Percentiles rank a stretch among this genome's conserved stretches.
Evolutionary conservation across 2,113 vertebrate species (phyloP).

Genomic region (Strix uralensis): DNA sequence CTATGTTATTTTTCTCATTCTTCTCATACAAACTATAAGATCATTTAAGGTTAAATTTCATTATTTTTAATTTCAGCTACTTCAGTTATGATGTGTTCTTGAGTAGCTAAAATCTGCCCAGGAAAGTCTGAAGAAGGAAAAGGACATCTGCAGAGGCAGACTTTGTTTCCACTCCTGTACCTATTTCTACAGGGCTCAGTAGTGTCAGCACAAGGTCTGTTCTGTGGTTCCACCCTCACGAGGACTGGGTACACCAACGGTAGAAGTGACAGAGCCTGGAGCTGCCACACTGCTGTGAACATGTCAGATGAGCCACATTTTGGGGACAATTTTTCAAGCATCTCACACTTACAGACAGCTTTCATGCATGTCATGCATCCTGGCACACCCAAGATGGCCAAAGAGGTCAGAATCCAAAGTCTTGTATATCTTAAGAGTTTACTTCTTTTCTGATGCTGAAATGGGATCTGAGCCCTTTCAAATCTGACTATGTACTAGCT

Average conservation of each 20-base stretch:
- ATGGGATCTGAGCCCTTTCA: neutral
- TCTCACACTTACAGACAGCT: neutral
- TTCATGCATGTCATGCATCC: neutral
- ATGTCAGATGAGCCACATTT: fast-evolving
- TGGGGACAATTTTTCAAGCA: neutral
- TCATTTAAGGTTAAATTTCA: neutral
- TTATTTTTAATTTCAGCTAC: neutral
- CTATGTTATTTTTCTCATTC: neutral
- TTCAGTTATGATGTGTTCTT: neutral
- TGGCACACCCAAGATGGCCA: neutral
- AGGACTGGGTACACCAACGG: fast-evolving
- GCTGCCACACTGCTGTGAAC: neutral
- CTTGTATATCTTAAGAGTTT: neutral
- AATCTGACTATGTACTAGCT: neutral
- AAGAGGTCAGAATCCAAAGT: neutral
- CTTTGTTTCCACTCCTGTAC: neutral
- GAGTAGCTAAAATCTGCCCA: neutral
- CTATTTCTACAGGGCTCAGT: neutral
- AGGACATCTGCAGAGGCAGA: neutral
- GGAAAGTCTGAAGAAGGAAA: neutral
- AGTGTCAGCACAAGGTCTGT: neutral
- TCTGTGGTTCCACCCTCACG: neutral
- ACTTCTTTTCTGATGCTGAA: neutral
- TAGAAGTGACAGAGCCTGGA: neutral
- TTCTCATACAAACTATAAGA: neutral